Evolutionary conservation across 2,113 vertebrate genomes (phyloP), one percentile per base, ranked within the genome.

Genomic region (Gnathonemus longibarbis): DNA sequence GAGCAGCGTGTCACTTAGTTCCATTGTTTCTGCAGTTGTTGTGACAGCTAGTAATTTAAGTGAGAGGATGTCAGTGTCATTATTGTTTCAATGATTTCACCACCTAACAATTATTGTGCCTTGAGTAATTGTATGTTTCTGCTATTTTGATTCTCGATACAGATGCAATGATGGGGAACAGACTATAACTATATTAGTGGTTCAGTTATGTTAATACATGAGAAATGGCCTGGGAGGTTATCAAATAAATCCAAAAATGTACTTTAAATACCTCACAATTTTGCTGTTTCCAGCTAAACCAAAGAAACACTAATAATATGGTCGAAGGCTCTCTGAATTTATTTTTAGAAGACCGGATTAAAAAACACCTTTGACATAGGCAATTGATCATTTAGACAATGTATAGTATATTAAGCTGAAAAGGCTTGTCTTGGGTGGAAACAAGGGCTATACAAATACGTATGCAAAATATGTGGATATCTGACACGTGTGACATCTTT

Each of bases 21-120:
- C 77, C 24, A 77, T 77, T 90, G 58, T 90, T 88, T 90, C 77
- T 89, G 31, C 31, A 10, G 53, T 84, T 62, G 89, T 89, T 85
- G 39, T 62, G 89, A 89, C 52, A 89, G 49, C 74, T 52, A 49
- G 88, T 83, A 89, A 89, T 89, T 89, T 84, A 84, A 89, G 49
- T 70, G 70, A 52, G 80, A 46, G 74, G 13, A 85, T 31, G 80
- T 53, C 80, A 89, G 21, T 89, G 24, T 56, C 80, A 31, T 89
- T 50, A 88, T 84, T 83, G 49, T 62, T 89, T 62, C 89, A 39
- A 19, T 45, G 31, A 84, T 84, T 84, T 89, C 88, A 56, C 62
- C 19, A 42, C 49, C 74, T 84, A 77, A 45, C 87, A 88, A 88
- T 88, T 88, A 88, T 88, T 66, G 53, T 88, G 87, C 74, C 50